A percentile compares a stretch with the other conserved stretches of the same genome.
Conservation (phyloP, 2,113 vertebrate genomes). For the Megaleporinus macrocephalus region DNA sequence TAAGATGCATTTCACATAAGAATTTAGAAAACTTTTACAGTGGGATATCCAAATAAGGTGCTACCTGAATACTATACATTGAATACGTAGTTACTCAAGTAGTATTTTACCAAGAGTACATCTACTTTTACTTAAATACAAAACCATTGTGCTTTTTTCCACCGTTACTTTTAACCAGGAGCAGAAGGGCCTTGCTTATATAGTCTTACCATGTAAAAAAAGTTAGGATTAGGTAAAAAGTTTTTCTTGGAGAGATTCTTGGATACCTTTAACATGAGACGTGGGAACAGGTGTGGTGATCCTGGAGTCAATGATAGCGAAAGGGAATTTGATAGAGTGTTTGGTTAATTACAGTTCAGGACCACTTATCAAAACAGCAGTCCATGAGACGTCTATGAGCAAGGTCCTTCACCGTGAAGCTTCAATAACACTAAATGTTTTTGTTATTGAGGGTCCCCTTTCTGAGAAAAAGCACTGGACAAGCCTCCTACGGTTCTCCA, state of each 20-base stretch:
- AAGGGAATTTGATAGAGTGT: neutral
- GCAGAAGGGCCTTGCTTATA: neutral
- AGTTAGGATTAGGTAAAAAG: neutral
- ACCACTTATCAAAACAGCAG: too few species aligned
- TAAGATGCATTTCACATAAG: too few species aligned
- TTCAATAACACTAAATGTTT: constrained; percentile 3
- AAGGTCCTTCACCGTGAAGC: neutral
- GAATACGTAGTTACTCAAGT: too few species aligned
- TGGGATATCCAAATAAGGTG: too few species aligned
- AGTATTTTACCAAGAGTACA: too few species aligned
- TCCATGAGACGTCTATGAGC: neutral
- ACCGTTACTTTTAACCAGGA: neutral
- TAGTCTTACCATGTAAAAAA: neutral
- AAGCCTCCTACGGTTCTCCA: constrained; percentile 7
- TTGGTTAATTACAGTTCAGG: neutral
- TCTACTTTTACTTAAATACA: too few species aligned
- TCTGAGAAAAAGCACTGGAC: neutral
- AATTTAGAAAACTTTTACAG: too few species aligned
- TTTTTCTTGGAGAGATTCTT: neutral
- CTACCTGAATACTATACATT: too few species aligned
- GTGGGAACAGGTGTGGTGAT: neutral
- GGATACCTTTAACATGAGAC: neutral
- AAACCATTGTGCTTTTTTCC: too few species aligned
- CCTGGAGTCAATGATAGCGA: neutral
- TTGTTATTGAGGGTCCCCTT: constrained; percentile 4